phyloP scores from a whole-genome alignment of 2,113 vertebrate genomes.

The Grantiella picta region DNA sequence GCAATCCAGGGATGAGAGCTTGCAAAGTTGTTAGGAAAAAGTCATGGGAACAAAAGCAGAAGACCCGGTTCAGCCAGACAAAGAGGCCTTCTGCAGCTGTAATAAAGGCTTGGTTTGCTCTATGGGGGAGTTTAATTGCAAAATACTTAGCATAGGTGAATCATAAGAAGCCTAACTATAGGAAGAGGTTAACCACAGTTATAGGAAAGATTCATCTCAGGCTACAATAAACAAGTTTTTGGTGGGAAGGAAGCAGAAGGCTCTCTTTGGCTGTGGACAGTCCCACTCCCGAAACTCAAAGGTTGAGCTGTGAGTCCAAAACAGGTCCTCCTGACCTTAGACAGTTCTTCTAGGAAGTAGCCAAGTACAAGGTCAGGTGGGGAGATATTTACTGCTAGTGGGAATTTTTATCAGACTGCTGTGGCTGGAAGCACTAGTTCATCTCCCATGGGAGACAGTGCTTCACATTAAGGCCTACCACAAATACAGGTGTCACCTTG shows the following conservation, averaged over 20 bases:
- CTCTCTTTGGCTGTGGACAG: not conserved
- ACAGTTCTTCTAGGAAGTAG: not conserved
- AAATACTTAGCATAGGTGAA: slow-evolving; percentile 60
- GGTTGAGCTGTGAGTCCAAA: not conserved
- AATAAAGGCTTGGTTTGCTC: slow-evolving; percentile 54
- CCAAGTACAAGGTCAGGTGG: not conserved
- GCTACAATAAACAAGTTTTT: slow-evolving; percentile 36
- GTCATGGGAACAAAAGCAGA: slow-evolving; percentile 52
- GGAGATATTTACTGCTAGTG: not conserved
- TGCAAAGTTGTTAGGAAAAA: not conserved
- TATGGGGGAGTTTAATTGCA: slow-evolving; percentile 58
- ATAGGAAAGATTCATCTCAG: slow-evolving; percentile 49
- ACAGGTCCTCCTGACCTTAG: not conserved
- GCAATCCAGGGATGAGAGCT: not conserved
- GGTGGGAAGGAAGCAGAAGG: slow-evolving; percentile 28
- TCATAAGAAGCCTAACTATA: slow-evolving; percentile 53
- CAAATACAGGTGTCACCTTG: not conserved
- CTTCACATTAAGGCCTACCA: not conserved
- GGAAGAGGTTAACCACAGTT: slow-evolving; percentile 66
- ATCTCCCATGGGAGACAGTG: not conserved
- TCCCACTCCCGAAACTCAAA: not conserved
- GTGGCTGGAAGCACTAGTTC: not conserved
- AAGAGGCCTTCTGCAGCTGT: slow-evolving; percentile 26
- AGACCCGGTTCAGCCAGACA: slow-evolving; percentile 56
- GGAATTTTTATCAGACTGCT: not conserved